phyloP scores from a whole-genome alignment of 2,888 invertebrate species.

The Trachelus stipa region DNA sequence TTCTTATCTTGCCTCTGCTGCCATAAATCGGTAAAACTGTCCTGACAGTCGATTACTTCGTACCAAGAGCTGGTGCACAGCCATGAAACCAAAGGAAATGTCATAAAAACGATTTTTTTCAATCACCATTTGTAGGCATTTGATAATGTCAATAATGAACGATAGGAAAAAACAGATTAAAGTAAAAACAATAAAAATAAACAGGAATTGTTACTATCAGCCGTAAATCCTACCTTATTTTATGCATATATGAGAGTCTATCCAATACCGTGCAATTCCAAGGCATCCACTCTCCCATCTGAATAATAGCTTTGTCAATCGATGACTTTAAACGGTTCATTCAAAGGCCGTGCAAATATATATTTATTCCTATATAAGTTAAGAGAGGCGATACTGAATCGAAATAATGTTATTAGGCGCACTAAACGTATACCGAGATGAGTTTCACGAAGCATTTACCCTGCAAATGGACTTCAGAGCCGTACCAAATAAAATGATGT shows the following conservation, averaged over 20 bases:
- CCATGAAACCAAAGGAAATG: background rate
- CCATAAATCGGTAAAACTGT: background rate
- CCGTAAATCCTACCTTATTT: background rate
- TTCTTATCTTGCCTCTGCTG: background rate
- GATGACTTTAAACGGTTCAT: background rate
- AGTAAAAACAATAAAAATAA: background rate
- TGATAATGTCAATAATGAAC: background rate
- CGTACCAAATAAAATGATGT: background rate
- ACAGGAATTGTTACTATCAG: background rate
- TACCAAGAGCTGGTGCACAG: background rate
- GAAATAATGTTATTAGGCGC: background rate
- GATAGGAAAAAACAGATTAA: background rate
- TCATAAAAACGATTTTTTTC: background rate
- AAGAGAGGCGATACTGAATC: background rate
- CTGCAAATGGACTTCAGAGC: background rate
- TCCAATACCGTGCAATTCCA: background rate
- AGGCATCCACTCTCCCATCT: background rate
- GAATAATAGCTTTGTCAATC: background rate
- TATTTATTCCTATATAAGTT: background rate
- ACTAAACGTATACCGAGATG: background rate
- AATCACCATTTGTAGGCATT: background rate
- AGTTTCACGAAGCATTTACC: background rate
- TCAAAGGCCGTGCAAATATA: background rate
- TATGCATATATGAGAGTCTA: background rate
- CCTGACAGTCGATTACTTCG: background rate